A percentile compares a stretch with the other conserved stretches of the same genome.
Evolutionary conservation across 2,113 vertebrate species (phyloP).

Genomic region (Rhodinocichla rosea): DNA sequence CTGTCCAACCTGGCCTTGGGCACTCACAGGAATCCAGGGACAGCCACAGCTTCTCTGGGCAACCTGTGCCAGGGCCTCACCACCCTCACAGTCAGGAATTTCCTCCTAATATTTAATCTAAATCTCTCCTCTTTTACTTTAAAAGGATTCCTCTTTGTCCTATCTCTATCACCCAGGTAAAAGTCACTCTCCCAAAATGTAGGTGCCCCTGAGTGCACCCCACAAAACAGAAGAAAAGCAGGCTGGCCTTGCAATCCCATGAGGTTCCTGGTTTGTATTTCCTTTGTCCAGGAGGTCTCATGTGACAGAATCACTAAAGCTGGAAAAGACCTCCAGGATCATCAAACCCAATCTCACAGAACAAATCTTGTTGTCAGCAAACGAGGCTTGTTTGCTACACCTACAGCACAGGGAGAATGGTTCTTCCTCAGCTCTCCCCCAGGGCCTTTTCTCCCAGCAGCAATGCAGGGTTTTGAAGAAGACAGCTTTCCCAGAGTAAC

Average conservation of each 20-base stretch:
- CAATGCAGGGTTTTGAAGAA: not conserved
- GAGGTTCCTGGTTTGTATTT: not conserved
- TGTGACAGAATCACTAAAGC: not conserved
- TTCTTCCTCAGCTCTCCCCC: not conserved
- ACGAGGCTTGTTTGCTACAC: not conserved
- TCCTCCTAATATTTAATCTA: not conserved
- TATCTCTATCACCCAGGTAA: not conserved
- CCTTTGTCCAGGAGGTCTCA: not conserved
- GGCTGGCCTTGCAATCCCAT: not conserved
- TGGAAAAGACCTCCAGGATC: not conserved
- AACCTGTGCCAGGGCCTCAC: fast-evolving
- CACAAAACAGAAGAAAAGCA: not conserved
- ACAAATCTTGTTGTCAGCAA: not conserved
- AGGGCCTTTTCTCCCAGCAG: not conserved
- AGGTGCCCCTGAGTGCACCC: not conserved
- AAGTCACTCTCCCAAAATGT: not conserved
- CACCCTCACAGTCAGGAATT: not conserved
- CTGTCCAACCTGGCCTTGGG: not conserved
- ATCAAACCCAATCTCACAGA: not conserved
- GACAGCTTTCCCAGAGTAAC: not conserved
- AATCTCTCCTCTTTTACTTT: not conserved
- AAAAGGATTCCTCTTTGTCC: not conserved
- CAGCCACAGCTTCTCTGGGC: not conserved
- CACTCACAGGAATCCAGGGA: not conserved
- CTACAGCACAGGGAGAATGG: not conserved